phyloP scores from a whole-genome alignment of 2,888 invertebrate genomes.

The Colostygia pectinataria region DNA sequence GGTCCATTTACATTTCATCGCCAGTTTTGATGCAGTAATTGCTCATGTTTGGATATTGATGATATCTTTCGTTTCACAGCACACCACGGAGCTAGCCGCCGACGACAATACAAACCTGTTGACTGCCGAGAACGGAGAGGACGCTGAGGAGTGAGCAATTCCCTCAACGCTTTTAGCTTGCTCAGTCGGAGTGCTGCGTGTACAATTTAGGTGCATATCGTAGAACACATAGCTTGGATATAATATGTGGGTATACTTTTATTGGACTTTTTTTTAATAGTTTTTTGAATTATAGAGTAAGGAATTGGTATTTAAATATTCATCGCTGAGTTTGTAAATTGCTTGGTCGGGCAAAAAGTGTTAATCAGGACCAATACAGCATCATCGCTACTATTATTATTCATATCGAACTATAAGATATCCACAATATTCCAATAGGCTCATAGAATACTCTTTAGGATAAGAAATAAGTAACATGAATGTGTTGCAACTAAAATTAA shows the following conservation, averaged over 20 bases:
- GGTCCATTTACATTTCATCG: slow-evolving; percentile 5
- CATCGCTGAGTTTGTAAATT: slow-evolving; percentile 15
- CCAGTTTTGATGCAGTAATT: slow-evolving; percentile 5
- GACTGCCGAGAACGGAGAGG: slow-evolving; percentile 75
- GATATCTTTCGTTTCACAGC: slow-evolving; percentile 37
- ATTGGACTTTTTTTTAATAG: slow-evolving; percentile 15
- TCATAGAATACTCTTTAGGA: not conserved
- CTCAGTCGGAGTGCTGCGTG: slow-evolving; percentile 55
- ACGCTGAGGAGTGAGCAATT: slow-evolving; percentile 64
- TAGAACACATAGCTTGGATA: slow-evolving; percentile 32
- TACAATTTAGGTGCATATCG: slow-evolving; percentile 51
- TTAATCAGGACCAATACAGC: slow-evolving; percentile 20
- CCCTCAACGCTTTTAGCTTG: slow-evolving; percentile 52
- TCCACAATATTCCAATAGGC: not conserved
- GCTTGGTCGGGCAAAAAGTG: slow-evolving; percentile 13
- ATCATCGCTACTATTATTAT: slow-evolving; percentile 6
- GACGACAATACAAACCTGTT: slow-evolving; percentile 78
- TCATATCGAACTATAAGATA: slow-evolving; percentile 1
- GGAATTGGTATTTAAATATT: slow-evolving; percentile 16
- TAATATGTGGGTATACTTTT: slow-evolving; percentile 17
- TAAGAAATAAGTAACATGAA: not conserved
- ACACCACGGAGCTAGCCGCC: slow-evolving; percentile 69
- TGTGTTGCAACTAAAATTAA: slow-evolving; percentile 3
- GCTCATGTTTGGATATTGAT: slow-evolving; percentile 45
- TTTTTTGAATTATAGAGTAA: slow-evolving; percentile 16